Conservation (phyloP, 2,888 invertebrate genomes). For the Aricia artaxerxes region DNA sequence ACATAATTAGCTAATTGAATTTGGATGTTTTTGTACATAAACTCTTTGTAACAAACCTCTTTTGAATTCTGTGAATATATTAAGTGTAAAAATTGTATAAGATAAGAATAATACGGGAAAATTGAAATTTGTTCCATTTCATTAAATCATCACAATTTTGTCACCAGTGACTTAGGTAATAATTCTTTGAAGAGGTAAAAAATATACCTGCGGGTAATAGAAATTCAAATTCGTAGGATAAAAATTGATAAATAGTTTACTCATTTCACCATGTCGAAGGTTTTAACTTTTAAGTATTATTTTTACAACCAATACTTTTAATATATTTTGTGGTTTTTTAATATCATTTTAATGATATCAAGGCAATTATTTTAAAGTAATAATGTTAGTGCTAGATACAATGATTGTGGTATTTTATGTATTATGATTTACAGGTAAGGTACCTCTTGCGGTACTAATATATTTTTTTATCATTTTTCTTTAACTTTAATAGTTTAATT, state of each 20-base stretch:
- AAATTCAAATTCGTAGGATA: constrained; percentile 9
- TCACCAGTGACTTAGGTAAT: constrained; percentile 23
- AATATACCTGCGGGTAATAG: constrained; percentile 13
- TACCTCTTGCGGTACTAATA: background rate
- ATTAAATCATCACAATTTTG: constrained; percentile 29
- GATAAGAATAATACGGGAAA: constrained; percentile 17
- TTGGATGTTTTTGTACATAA: background rate
- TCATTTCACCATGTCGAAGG: background rate
- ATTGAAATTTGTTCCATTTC: background rate
- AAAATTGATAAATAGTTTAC: background rate
- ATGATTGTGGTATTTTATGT: background rate
- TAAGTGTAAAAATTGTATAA: background rate
- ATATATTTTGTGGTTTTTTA: background rate
- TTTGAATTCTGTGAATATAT: constrained; percentile 16
- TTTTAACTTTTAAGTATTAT: background rate
- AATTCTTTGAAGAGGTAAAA: background rate
- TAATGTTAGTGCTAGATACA: background rate
- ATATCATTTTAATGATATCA: background rate
- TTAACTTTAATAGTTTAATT: background rate
- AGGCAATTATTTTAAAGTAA: background rate
- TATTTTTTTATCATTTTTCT: background rate
- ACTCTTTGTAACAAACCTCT: constrained; percentile 2
- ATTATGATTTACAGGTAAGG: background rate
- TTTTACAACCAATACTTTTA: too few species aligned
- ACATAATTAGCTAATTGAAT: background rate